Evolutionary conservation across 2,113 vertebrate species (phyloP).

Genomic region (Catharus fuscescens): DNA sequence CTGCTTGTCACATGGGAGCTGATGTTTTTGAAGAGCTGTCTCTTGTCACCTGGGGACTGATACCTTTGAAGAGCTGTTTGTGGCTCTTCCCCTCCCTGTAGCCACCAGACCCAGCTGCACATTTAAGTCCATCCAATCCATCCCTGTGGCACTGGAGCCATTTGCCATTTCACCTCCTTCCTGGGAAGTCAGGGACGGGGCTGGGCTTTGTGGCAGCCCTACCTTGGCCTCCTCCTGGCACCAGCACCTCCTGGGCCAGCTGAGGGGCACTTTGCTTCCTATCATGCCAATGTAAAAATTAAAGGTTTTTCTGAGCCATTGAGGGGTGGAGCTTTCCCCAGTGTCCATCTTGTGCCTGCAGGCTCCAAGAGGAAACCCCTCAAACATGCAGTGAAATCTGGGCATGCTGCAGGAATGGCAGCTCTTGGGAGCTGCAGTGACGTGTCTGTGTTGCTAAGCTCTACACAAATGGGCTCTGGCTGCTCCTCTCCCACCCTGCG

Average conservation of each 20-base stretch:
- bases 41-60: neutral
- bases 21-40: neutral
- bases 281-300: neutral
- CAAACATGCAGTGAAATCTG: rapidly evolving
- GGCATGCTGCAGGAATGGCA: neutral
- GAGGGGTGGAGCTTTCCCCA: neutral
- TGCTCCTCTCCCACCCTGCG: neutral
- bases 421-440: neutral
- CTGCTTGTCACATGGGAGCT: neutral
- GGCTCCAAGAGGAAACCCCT: neutral
- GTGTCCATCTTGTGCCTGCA: neutral
- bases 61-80: neutral
- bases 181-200: rapidly evolving
- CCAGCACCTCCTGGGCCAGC: no score
- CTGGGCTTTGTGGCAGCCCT: neutral
- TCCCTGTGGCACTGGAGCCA: neutral
- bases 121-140: neutral
- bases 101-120: neutral
- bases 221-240: neutral
- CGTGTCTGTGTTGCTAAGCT: neutral
- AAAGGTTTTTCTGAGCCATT: rapidly evolving
- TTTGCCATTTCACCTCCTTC: neutral
- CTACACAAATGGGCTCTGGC: rapidly evolving
- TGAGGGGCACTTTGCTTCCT: neutral
- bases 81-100: neutral